These are phyloP conservation scores for Ceratosolen solmsi DNA, from an alignment of 1,140 invertebrate genomes.

Conservation along the genomic window DNA sequence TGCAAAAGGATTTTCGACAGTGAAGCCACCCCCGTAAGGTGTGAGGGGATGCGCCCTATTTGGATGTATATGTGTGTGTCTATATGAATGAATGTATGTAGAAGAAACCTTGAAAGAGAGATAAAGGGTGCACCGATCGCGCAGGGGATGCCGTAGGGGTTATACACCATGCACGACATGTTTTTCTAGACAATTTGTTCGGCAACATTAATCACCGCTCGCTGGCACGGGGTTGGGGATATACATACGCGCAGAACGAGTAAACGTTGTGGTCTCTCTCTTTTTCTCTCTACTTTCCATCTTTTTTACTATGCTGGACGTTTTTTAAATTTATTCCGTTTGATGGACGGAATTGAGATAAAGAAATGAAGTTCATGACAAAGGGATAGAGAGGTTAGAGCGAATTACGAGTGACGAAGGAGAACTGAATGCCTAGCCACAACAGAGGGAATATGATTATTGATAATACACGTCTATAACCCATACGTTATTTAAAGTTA, in stretches of 20 bases:
- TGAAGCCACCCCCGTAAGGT: conserved; percentile 9
- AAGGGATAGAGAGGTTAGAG: neutral
- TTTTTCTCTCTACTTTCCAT: neutral
- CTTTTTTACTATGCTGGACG: conserved; percentile 36
- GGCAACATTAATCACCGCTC: conserved; percentile 75
- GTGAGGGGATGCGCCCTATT: neutral
- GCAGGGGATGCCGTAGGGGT: conserved; percentile 52
- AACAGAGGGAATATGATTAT: neutral
- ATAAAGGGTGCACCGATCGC: conserved; percentile 70
- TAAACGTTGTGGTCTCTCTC: conserved; percentile 55
- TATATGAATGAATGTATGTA: neutral
- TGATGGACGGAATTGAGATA: conserved; percentile 25
- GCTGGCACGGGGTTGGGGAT: conserved; percentile 56
- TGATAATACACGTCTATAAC: no score
- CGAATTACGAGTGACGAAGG: neutral
- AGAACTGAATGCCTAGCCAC: neutral
- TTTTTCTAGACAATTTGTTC: conserved; percentile 77
- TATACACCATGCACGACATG: conserved; percentile 66
- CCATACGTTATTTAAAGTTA: no score
- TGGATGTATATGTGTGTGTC: conserved; percentile 1
- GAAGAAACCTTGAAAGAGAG: conserved; percentile 56
- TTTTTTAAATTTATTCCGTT: conserved; percentile 59
- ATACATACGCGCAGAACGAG: conserved; percentile 32
- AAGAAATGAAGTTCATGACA: conserved; percentile 6
- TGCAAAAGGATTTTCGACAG: conserved; percentile 10